phyloP scores from a whole-genome alignment of 1,140 invertebrate species.

The Nylanderia fulva region DNA sequence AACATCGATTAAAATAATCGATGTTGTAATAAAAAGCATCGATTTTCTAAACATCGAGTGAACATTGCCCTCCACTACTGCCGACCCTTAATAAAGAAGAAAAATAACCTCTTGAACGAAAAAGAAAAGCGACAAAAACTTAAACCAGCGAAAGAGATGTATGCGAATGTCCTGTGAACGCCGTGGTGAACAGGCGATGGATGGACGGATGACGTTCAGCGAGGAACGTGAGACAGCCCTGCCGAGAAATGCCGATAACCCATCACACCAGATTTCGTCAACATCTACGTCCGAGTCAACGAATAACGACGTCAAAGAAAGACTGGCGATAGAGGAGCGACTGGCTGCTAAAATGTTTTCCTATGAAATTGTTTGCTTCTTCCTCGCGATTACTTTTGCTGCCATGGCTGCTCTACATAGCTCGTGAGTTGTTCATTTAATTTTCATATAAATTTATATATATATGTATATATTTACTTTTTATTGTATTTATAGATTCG shows the following conservation, averaged over 20 bases:
- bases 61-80: no score
- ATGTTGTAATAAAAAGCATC: no score
- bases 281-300: slow-evolving; percentile 70
- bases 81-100: no score
- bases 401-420: slow-evolving; percentile 85
- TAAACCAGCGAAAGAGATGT: no score
- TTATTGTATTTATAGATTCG: no score
- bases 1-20: no score
- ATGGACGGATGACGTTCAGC: slow-evolving; percentile 77
- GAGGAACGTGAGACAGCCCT: slow-evolving; percentile 69
- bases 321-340: slow-evolving; percentile 74
- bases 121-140: no score
- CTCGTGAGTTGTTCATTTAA: slow-evolving; percentile 84
- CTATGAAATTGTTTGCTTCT: slow-evolving; percentile 83
- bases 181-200: slow-evolving; percentile 52
- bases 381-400: slow-evolving; percentile 83
- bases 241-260: slow-evolving; percentile 80
- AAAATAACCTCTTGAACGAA: no score
- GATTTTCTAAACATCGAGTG: no score
- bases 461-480: neutral
- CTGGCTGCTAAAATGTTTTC: slow-evolving; percentile 83
- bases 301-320: slow-evolving; percentile 80
- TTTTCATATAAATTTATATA: slow-evolving; percentile 55
- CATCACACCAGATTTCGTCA: slow-evolving; percentile 21
- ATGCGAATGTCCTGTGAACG: neutral